Evolutionary conservation across 2,797 vertebrate genomes (phyloP), one percentile per base, ranked within the genome.

Genomic region (Spea hammondii): DNA sequence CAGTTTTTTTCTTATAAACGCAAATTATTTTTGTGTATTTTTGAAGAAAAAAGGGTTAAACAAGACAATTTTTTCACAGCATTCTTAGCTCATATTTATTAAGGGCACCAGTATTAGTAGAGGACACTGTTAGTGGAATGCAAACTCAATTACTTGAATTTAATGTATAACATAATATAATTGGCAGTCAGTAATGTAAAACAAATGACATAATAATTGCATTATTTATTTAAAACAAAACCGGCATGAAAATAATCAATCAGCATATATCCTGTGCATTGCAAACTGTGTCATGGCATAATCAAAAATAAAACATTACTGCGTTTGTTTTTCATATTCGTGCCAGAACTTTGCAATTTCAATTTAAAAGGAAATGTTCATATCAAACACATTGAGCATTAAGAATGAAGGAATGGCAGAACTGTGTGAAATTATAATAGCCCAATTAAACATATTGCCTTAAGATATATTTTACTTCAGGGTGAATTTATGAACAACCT

Each of bases 271-370:
- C 66, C 64, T 73, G 12, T 78, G 17, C 14, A 50, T 54, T 62
- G 83, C 45, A 9, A 67, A 47, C 14, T 76, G 71, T 81, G 81
- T 78, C 72, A 77, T 77, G 79, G 59, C 50, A 13, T 57, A 77
- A 32, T 53, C 86, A 65, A 70, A 85, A 82, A 57, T 60, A 82
- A 84, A 84, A 72, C 10, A 71, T 57, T 11, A 82, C 70, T 79
- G 14, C 0, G 5, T 72, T 78, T 72, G 5, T 70, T 49, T 49
- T 77, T 79, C 67, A 53, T 78, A 73, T 68, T 84, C 80, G 13
- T 77, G 79, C 82, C 10, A 76, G 74, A 69, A 1, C 47, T 6
- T 77, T 70, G n/a, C 4, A 70, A 80, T 82, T 84, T 84, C 50
- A 79, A 32, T 1, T 74, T 62, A 76, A 83, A n/a, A 55, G 70